Base-by-base conservation (phyloP, 2,113 vertebrate species). In the Phalacrocorax pelagicus region DNA sequence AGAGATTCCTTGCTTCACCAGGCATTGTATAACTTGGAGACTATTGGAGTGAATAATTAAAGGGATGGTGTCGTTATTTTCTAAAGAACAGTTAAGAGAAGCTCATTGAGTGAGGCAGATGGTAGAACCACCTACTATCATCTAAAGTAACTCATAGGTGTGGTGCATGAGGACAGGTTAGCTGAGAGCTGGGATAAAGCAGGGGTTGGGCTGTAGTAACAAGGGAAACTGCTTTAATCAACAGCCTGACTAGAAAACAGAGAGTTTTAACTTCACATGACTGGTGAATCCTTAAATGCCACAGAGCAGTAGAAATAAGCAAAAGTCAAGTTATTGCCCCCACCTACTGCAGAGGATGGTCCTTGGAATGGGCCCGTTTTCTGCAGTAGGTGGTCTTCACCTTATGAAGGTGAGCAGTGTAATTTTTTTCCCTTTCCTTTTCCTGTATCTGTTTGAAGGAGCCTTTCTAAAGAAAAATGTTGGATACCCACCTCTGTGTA, bases 41-140 rank as follows among this genome's bases (percentile, higher is more conserved):
- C 23, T 69, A 54, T 11, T n/a, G 7, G 7, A 23, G 11, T 0
- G 5, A 47, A 19, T 72, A 59, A 44, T 67, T 30, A 63, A 72
- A 90, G 30, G 15, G 23, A 15, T 27, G 9, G 22, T 55, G 18
- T 46, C 0, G 51, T 78, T 42, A 38, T 81, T 79, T 70, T 46
- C 29, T 81, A 12, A 62, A 73, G 34, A 54, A 12, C 17, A 83
- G 16, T 62, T 75, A 67, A 89, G 30, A 17, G 27, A 61, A 57
- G 36, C 29, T 74, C 2, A 3, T 21, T 0, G 1, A 42, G 5
- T 32, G 26, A 82, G 36, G 38, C 10, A 67, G 18, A 36, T 54
- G 42, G 9, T n/a, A 63, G 18, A 75, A 10, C 11, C 30, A 44
- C 30, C 17, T 72, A 23, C 47, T 22, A 22, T 19, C 30, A 30